Base-by-base conservation (phyloP, 2,797 vertebrate species). In the Enteromius viviparus region DNA sequence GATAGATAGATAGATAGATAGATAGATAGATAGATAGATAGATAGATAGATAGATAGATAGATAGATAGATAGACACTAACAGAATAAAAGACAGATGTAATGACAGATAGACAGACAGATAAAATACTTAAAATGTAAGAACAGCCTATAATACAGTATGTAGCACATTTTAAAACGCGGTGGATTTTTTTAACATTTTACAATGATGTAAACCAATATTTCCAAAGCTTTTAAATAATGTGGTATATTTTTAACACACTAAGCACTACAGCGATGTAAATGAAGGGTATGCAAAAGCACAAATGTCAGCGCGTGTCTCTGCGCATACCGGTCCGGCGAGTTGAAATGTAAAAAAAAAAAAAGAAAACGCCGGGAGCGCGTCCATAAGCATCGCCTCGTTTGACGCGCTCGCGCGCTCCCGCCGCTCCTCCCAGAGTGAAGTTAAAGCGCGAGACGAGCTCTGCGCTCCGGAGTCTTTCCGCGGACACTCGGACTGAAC, bases 381-480 rank as follows among this genome's bases (percentile, higher is more conserved):
- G 53, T 66, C 51, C 62, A 68, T 53, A 70, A 51, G 71, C 77
- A 3, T 68, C 49, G 58, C 66, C 49, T 34, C 51, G 32, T 85
- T 89, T 89, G 89, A 88, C 91, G 90, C 89, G 87, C 29, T 85
- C 83, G 62, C 71, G 70, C 65, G 62, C 78, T 62, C 76, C 72
- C 70, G 21, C 74, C 77, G 88, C 92, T 88, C 93, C 91, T 91
- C 92, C 93, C 92, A 88, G 78, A 85, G 29, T 85, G 76, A 72
- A 80, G 89, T 88, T 85, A 78, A 55, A 86, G 84, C 90, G 89
- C 89, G 90, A 84, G 84, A 83, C 89, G 86, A 85, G 40, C 26
- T 9, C 76, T 55, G 85, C 87, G 86, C 90, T 80, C 89, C 90
- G 88, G 42, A 81, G 69, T 74, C 17, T 74, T 55, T 1, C 11